Evolutionary conservation across 2,113 vertebrate genomes (phyloP), one percentile per base, ranked within the genome.

Genomic region (Hydrochoerus hydrochaeris): DNA sequence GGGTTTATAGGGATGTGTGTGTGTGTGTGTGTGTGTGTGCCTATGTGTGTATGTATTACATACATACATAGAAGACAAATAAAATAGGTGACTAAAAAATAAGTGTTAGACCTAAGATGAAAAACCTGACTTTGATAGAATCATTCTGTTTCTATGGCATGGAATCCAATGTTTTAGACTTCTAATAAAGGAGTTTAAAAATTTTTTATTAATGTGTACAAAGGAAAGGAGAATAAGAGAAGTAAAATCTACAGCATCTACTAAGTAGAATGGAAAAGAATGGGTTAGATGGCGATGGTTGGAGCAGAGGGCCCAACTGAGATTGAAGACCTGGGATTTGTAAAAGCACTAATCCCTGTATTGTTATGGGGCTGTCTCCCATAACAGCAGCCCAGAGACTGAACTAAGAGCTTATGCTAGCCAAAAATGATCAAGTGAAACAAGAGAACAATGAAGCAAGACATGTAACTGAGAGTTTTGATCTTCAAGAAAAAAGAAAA

Each of bases 231-330:
- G 0, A 13, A 62, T 17, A 32, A 89, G 41, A 65, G 14, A 80
- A 91, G 12, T 38, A 63, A 78, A 77, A 69, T 85, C 6, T 35
- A 58, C 5, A 35, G 73, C 77, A 44, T n/a, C 8, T 58, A 58
- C 32, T 19, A 52, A 62, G 54, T 19, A 32, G 13, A 60, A 60
- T 57, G 24, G 46, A 85, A 87, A 26, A 19, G 4, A 60, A 84
- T 13, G 38, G 52, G 2, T 12, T 49, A 26, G 2, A 19, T 17
- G 10, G 41, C 32, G 4, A 2, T 6, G 1, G 13, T 11, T 38
- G 32, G 32, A 10, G 2, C 10, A 57, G 60, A 71, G 30, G 49
- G 49, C 44, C 12, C 26, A 28, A 24, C 35, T 81, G 63, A 90
- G 11, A 69, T 0, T 12, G n/a, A 63, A 85, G 62, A 62, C 9